phyloP scores from a whole-genome alignment of 2,888 invertebrate species.

The Scrobipalpa costella region DNA sequence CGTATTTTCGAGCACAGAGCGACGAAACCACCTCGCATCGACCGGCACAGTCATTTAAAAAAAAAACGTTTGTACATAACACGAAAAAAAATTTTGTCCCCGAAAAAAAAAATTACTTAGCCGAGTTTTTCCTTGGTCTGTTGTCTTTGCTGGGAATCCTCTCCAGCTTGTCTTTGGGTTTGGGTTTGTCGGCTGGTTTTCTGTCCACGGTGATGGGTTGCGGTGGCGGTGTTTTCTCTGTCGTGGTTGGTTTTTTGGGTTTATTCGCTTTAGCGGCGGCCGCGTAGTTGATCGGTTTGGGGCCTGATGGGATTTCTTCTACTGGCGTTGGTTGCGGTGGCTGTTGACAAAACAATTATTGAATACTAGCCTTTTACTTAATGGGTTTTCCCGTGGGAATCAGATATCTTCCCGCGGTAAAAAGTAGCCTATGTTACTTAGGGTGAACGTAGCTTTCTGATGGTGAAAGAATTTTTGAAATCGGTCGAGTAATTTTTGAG shows the following conservation, averaged over 20 bases:
- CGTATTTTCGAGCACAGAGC: too few species aligned
- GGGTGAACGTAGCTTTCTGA: too few species aligned
- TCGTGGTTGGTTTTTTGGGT: constrained; percentile 52
- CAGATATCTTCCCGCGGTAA: too few species aligned
- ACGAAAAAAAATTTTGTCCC: constrained; percentile 32
- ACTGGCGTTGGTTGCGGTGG: constrained; percentile 37
- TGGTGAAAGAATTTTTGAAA: too few species aligned
- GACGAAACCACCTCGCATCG: too few species aligned
- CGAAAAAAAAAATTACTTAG: constrained; percentile 51
- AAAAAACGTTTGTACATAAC: constrained; percentile 19
- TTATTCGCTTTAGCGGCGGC: constrained; percentile 74
- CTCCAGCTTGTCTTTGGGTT: constrained; percentile 37
- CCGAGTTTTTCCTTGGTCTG: constrained; percentile 63
- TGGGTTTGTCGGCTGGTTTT: constrained; percentile 33
- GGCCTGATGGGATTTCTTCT: constrained; percentile 42
- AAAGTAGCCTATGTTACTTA: too few species aligned
- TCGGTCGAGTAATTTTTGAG: too few species aligned
- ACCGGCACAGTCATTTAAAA: too few species aligned
- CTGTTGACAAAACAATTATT: constrained; percentile 31
- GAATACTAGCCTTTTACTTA: not conserved
- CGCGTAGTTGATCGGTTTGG: constrained; percentile 74
- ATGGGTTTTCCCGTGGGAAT: not conserved
- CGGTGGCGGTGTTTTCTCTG: constrained; percentile 41
- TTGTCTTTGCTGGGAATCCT: constrained; percentile 31
- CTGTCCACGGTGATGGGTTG: constrained; percentile 10